Evolutionary conservation across 2,888 invertebrate genomes (phyloP), one percentile per base, ranked within the genome.

Genomic region (Dolichopus griseipennis): DNA sequence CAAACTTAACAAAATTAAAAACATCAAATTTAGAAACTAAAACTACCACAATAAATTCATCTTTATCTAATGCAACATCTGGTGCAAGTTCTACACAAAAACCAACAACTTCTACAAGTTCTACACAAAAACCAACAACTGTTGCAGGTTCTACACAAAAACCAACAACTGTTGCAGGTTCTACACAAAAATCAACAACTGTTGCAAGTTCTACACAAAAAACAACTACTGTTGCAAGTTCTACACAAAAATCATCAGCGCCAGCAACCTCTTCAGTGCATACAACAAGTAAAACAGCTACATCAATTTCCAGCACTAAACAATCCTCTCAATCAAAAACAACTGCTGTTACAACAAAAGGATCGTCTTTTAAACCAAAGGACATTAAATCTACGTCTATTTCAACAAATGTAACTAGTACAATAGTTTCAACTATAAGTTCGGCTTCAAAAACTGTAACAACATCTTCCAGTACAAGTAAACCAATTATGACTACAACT

Each of bases 401-500:
- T 62, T 15, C 12, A 10, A 37, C 37, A 8, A 10, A 8, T 37
- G n/a, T 33, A 6, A 34, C 37, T n/a, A 62, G 43, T 9, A 22
- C 2, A 22, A 67, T n/a, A 64, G 8, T 41, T 20, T n/a, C 69
- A 12, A 61, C 66, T 22, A 52, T 43, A 12, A 27, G 22, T 22
- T 27, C 8, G 20, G 20, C 63, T 33, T 12, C 64, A 64, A 65
- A 61, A 68, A 63, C 67, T 27, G 64, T 68, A 62, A 65, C 67
- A 61, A 33, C 65, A 52, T 62, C 67, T 37, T 65, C 64, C 8
- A 27, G 61, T 43, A 27, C 68, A 27, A 65, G 62, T 61, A 65
- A 61, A 68, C 61, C 68, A 52, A 52, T 18, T 18, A 52, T 15
- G 15, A 52, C 52, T 4, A 52, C 52, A 52, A 18, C 52, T 18